These are phyloP conservation scores for Corydoras sp. DNA, from an alignment of 2,113 vertebrate species.

Conservation along the genomic window DNA sequence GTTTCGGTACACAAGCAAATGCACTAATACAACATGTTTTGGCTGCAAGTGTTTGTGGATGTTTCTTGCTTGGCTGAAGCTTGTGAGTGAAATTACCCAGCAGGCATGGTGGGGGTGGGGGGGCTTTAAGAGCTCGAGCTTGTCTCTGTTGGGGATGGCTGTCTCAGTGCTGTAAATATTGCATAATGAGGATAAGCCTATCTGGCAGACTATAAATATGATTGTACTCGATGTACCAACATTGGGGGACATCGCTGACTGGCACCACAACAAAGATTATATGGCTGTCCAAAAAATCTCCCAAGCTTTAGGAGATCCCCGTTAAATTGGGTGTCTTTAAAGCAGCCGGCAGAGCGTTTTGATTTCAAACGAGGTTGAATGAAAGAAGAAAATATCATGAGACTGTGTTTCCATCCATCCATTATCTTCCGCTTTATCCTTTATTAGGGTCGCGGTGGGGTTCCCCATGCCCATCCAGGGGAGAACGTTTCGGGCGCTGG, in stretches of 20 bases:
- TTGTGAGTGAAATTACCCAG: conserved; percentile 40
- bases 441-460: no score
- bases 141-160: conserved; percentile 21
- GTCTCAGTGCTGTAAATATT: conserved; percentile 48
- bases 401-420: no score
- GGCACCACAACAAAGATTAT: conserved; percentile 39
- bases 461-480: no score
- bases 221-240: conserved; percentile 47
- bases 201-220: conserved; percentile 49
- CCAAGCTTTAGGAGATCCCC: not conserved
- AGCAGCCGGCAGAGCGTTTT: no score
- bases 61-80: conserved; percentile 39
- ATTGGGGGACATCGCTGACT: conserved; percentile 37
- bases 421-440: no score
- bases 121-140: conserved; percentile 9
- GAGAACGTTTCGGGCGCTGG: no score
- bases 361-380: no score
- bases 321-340: no score
- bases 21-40: conserved; percentile 24
- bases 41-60: conserved; percentile 40
- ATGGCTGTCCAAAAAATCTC: conserved; percentile 18
- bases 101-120: conserved; percentile 19
- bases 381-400: no score
- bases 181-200: conserved; percentile 51
- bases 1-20: conserved; percentile 24